Evolutionary conservation across 2,797 vertebrate genomes (phyloP), one percentile per base, ranked within the genome.

Genomic region (Chiroxiphia lanceolata): DNA sequence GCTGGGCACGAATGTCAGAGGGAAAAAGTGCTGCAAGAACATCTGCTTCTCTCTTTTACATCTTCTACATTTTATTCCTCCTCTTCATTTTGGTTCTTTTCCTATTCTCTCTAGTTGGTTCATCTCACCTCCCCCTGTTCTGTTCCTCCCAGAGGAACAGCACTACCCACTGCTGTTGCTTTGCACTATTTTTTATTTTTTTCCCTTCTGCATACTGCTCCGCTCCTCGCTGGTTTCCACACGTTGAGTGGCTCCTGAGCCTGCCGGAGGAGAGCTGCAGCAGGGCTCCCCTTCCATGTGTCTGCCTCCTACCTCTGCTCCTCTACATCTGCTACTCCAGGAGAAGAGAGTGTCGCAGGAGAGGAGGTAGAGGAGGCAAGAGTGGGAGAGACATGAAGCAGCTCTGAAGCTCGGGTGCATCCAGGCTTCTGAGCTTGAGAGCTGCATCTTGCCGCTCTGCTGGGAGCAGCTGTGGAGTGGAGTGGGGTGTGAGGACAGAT

Each of bases 101-200:
- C 96, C 93, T 95, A 95, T 89, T 94, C 93, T 92, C 91, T 93
- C 94, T 91, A 85, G 94, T 94, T 93, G 96, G 95, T 96, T 97
- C 95, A 96, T 94, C 95, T 96, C 96, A 95, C 96, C 93, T 96
- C 95, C 94, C 75, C 88, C 94, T 95, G 96, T 96, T 97, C 96
- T 96, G 95, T 96, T 96, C 95, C 94, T 97, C 93, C 94, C 94
- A 95, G 95, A 96, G 92, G 95, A 97, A 96, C 95, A 96, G 95
- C 94, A 93, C 96, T 95, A 95, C 94, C 93, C 94, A 95, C 96
- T 97, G 95, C 96, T 93, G 95, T 96, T 69, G 93, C 91, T 95
- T 96, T 95, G 95, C 96, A 69, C 94, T 94, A 27, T 78, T 47
- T 95, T 77, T 93, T 89, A 16, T 47, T 91, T 80, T 92, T 72